A percentile compares a stretch with the other conserved stretches of the same genome.
phyloP scores from a whole-genome alignment of 1,140 invertebrate species.

The Drosophila sucinea region DNA sequence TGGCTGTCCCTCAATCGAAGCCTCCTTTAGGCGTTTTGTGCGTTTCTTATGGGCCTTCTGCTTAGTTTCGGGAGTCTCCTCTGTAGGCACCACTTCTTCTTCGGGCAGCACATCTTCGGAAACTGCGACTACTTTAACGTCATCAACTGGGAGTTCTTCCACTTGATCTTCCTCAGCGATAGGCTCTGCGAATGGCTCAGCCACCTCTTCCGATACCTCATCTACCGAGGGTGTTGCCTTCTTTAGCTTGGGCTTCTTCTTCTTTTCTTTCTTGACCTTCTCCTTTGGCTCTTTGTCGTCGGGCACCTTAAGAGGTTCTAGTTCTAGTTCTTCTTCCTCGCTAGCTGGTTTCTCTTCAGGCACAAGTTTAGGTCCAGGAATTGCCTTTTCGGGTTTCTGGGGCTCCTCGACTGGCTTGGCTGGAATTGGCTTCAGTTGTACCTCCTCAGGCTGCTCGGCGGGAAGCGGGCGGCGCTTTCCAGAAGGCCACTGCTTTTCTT shows the following conservation, averaged over 20 bases:
- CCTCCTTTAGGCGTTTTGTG: slow-evolving; percentile 74
- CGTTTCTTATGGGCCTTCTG: slow-evolving; percentile 81
- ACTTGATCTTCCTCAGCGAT: slow-evolving; percentile 83
- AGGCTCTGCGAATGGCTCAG: slow-evolving; percentile 72
- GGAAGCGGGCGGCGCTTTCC: slow-evolving; percentile 80
- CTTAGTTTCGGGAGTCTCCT: slow-evolving; percentile 62
- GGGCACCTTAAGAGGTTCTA: slow-evolving; percentile 65
- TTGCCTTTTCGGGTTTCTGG: slow-evolving; percentile 63
- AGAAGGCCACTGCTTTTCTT: slow-evolving; percentile 83
- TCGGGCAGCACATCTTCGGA: slow-evolving; percentile 72
- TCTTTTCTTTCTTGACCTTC: slow-evolving; percentile 76
- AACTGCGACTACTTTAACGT: slow-evolving; percentile 70
- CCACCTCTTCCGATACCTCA: slow-evolving; percentile 74
- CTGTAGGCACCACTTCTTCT: slow-evolving; percentile 65
- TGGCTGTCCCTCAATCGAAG: slow-evolving; percentile 74
- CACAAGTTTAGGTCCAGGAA: slow-evolving; percentile 70
- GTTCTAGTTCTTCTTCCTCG: slow-evolving; percentile 64
- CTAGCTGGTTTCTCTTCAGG: slow-evolving; percentile 64
- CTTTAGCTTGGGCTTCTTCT: slow-evolving; percentile 77
- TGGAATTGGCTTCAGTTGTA: slow-evolving; percentile 84
- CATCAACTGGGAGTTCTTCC: slow-evolving; percentile 73
- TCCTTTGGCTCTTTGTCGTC: slow-evolving; percentile 62
- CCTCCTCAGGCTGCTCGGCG: slow-evolving; percentile 83
- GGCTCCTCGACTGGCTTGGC: slow-evolving; percentile 70
- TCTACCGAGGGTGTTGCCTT: slow-evolving; percentile 77